These are phyloP conservation scores for Pseudochirops corinnae DNA, from an alignment of 2,797 vertebrate species.

Conservation along the genomic window DNA sequence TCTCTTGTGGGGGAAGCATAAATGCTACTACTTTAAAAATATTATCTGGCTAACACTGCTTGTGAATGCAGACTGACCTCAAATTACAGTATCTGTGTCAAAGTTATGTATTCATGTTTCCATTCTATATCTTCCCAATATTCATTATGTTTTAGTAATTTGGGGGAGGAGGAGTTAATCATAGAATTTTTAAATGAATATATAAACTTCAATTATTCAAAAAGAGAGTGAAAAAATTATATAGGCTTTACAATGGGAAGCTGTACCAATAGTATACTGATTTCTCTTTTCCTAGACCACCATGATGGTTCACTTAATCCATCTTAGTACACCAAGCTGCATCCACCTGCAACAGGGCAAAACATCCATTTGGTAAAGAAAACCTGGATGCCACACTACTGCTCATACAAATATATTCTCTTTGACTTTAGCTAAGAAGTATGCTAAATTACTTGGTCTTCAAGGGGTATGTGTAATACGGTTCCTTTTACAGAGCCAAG, in stretches of 20 bases:
- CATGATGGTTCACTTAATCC: constrained; percentile 55
- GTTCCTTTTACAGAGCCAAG: constrained; percentile 58
- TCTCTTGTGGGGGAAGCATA: neutral
- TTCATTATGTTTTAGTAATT: neutral
- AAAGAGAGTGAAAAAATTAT: constrained; percentile 39
- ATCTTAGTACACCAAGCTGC: constrained; percentile 54
- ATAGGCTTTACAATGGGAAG: neutral
- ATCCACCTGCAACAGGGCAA: neutral
- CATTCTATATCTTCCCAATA: neutral
- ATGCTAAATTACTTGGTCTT: constrained; percentile 29
- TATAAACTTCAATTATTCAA: constrained; percentile 28
- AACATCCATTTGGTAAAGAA: constrained; percentile 58
- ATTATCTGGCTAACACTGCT: constrained; percentile 49
- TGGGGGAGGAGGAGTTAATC: neutral
- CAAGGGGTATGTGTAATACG: constrained; percentile 63
- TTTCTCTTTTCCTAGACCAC: constrained; percentile 57
- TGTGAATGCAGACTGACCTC: constrained; percentile 56
- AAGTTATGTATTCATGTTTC: constrained; percentile 51
- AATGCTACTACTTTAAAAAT: constrained; percentile 19
- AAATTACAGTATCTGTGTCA: constrained; percentile 40
- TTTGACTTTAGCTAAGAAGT: constrained; percentile 31
- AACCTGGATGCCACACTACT: constrained; percentile 27
- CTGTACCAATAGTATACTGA: constrained; percentile 61
- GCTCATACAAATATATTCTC: neutral
- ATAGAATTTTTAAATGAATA: constrained; percentile 38